phyloP scores from a whole-genome alignment of 2,888 invertebrate species.

The Oscheius sp. region DNA sequence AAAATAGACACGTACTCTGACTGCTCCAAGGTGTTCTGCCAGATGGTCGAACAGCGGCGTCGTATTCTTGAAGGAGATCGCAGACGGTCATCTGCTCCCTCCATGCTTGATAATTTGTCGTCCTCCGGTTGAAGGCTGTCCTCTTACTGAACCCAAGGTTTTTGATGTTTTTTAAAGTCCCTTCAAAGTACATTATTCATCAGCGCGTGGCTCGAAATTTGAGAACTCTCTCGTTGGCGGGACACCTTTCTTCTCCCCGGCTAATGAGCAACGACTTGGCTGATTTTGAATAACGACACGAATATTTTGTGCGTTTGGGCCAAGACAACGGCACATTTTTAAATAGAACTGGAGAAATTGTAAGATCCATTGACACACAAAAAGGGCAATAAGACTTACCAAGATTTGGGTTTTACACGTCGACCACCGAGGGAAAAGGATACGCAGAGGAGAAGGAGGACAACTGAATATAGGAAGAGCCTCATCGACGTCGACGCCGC shows the following conservation, averaged over 20 bases:
- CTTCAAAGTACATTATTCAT: constrained; percentile 7
- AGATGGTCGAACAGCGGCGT: constrained; percentile 68
- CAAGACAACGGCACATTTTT: not conserved
- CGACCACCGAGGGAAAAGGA: not conserved
- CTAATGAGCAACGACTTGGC: constrained; percentile 1
- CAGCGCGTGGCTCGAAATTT: constrained; percentile 21
- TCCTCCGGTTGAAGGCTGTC: constrained; percentile 69
- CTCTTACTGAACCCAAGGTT: constrained; percentile 62
- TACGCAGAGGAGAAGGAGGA: not conserved
- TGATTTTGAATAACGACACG: too few relatives aligned
- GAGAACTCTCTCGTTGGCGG: constrained; percentile 3
- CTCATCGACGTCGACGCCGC: constrained; percentile 31
- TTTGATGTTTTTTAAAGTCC: not conserved
- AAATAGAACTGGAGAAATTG: not conserved
- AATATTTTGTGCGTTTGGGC: not conserved
- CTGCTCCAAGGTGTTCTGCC: constrained; percentile 66
- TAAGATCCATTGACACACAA: not conserved
- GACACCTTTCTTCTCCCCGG: not conserved
- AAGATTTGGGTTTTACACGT: constrained; percentile 25
- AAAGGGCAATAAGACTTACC: not conserved
- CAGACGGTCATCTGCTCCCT: constrained; percentile 71
- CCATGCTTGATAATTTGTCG: constrained; percentile 72
- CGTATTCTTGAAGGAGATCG: constrained; percentile 69
- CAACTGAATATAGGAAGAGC: constrained; percentile 9
- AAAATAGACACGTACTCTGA: constrained; percentile 47